These are phyloP conservation scores for Myodes glareolus DNA, from an alignment of 2,113 vertebrate genomes.

Conservation along the genomic window DNA sequence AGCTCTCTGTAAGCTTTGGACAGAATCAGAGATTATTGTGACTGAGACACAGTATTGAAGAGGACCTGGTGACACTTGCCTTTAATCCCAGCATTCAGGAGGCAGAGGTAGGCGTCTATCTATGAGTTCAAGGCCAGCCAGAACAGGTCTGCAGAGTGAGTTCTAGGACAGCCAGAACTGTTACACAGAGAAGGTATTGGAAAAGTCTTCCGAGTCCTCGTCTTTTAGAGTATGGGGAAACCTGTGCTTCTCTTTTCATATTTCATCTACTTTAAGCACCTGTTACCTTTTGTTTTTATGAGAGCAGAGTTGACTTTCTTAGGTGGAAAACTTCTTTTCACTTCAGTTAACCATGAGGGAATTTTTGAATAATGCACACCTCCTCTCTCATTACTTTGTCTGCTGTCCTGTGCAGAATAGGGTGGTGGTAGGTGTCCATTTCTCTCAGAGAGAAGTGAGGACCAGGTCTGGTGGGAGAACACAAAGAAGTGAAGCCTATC, in stretches of 20 bases:
- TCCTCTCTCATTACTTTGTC: neutral
- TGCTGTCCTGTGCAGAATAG: neutral
- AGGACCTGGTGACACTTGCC: neutral
- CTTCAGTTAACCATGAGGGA: neutral
- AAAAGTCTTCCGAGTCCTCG: neutral
- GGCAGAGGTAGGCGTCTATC: neutral
- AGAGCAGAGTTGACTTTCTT: neutral
- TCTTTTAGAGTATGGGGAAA: neutral
- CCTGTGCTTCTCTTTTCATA: neutral
- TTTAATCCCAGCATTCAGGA: neutral
- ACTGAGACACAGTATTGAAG: neutral
- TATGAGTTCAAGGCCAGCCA: neutral
- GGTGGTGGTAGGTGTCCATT: neutral
- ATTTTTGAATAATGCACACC: neutral
- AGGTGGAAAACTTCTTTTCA: neutral
- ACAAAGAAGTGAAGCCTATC: neutral
- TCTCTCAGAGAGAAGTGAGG: neutral
- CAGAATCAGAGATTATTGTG: neutral
- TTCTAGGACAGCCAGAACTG: neutral
- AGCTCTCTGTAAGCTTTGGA: neutral
- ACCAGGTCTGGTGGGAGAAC: rapidly evolving
- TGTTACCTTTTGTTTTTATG: neutral
- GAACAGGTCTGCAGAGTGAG: too few species aligned
- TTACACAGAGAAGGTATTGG: neutral
- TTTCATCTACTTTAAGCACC: neutral